Evolutionary conservation across 2,888 invertebrate genomes (phyloP).

Genomic region (Euproctis similis): DNA sequence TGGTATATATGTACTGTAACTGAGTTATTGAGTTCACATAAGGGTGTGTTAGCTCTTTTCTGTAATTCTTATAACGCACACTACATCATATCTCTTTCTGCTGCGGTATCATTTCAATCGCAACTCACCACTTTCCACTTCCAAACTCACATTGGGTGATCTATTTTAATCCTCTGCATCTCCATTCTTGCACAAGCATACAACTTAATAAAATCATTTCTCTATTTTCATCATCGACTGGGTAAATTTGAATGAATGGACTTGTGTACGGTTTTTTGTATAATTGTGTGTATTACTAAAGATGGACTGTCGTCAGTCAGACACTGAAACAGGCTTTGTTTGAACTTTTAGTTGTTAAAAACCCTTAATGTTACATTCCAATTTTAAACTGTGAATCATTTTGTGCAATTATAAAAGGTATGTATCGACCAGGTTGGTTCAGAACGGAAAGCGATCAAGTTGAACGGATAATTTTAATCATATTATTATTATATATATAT

Average conservation of each 20-base stretch:
- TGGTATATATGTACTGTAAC: conserved; percentile 17
- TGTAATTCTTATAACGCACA: too few species aligned
- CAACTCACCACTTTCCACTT: too few species aligned
- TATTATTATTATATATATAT: conserved; percentile 10
- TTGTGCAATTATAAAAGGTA: too few species aligned
- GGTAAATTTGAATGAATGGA: conserved; percentile 11
- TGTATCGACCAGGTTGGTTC: conserved; percentile 11
- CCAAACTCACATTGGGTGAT: too few species aligned
- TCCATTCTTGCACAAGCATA: too few species aligned
- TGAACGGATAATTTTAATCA: conserved; percentile 15
- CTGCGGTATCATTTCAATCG: too few species aligned
- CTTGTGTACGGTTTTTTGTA: conserved; percentile 13
- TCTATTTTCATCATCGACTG: too few species aligned
- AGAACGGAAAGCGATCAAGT: conserved; percentile 17
- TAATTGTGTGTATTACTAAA: conserved; percentile 7
- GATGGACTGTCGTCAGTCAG: conserved; percentile 25
- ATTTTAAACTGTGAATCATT: conserved; percentile 16
- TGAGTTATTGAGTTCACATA: conserved; percentile 18
- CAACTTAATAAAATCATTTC: too few species aligned
- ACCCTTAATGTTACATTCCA: conserved; percentile 34
- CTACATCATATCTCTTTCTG: too few species aligned
- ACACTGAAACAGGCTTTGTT: conserved; percentile 66
- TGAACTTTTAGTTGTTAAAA: too few species aligned
- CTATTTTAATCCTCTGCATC: too few species aligned
- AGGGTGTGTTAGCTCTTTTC: too few species aligned